These are phyloP conservation scores for Ophioninae sp. DNA, from an alignment of 2,888 invertebrate genomes.

Conservation along the genomic window DNA sequence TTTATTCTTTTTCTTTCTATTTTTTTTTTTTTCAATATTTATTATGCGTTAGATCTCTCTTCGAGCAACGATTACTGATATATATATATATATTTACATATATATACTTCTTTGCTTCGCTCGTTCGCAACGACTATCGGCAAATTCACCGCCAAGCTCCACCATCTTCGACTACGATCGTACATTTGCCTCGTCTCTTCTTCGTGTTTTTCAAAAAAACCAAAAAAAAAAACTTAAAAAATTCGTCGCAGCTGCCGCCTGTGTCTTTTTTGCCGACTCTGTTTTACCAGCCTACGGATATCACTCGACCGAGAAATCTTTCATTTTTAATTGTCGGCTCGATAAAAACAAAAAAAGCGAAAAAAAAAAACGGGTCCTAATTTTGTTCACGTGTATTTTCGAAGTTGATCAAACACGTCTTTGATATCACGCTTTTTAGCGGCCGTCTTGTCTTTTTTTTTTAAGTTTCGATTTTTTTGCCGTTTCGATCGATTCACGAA, in stretches of 20 bases:
- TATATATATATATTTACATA: not conserved
- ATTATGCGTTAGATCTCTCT: conserved; percentile 48
- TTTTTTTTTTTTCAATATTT: conserved; percentile 27
- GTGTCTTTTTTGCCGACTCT: conserved; percentile 55
- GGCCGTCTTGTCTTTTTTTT: too few species aligned
- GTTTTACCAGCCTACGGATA: conserved; percentile 4
- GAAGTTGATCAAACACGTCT: too few species aligned
- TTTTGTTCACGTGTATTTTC: too few species aligned
- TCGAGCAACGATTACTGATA: conserved; percentile 39
- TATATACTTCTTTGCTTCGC: conserved; percentile 31
- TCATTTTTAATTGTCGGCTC: not conserved
- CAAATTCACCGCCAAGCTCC: conserved; percentile 55
- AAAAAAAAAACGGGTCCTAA: too few species aligned
- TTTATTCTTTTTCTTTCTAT: not conserved
- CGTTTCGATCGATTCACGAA: too few species aligned
- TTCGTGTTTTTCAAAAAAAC: not conserved
- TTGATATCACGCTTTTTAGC: too few species aligned
- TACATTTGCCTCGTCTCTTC: conserved; percentile 4
- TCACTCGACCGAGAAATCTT: conserved; percentile 22
- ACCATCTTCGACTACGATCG: conserved; percentile 49
- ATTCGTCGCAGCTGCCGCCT: conserved; percentile 69
- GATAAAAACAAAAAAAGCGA: too few species aligned
- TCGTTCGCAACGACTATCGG: conserved; percentile 45
- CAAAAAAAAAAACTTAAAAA: conserved; percentile 1
- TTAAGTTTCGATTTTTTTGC: too few species aligned